Percentiles rank a stretch among this genome's conserved stretches.
Evolutionary conservation across 92 coral and sea anemone genomes (phyloP).

Genomic region (Diadumene lineata): DNA sequence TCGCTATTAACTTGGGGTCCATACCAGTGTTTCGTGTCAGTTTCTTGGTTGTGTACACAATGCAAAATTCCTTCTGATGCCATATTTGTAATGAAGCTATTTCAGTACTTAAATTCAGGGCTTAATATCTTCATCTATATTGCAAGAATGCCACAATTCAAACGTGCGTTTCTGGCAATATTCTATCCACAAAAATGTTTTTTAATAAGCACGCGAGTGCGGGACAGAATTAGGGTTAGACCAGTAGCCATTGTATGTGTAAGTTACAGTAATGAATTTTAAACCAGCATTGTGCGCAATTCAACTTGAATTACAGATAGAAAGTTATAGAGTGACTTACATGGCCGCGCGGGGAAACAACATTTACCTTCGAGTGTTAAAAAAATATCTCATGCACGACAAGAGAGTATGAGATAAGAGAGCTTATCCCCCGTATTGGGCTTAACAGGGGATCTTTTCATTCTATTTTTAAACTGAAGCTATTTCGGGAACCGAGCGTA

Average conservation of each 20-base stretch:
- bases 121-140: constrained; percentile 21
- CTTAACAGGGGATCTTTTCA: no score
- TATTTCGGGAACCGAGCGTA: no score
- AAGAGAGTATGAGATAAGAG: no score
- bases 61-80: neutral
- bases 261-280: neutral
- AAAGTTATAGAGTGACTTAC: no score
- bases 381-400: no score
- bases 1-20: constrained; percentile 23
- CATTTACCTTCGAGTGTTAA: no score
- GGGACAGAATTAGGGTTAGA: neutral
- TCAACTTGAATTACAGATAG: neutral
- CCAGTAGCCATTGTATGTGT: neutral
- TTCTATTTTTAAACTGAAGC: no score
- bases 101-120: constrained; percentile 19
- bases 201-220: neutral
- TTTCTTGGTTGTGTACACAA: neutral
- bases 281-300: neutral
- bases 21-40: neutral
- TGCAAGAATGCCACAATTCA: constrained; percentile 10
- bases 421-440: no score
- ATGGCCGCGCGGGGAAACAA: no score
- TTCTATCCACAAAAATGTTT: neutral
- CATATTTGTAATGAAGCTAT: constrained; percentile 8
- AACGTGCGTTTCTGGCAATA: neutral